These are phyloP conservation scores for Belgica antarctica DNA, from an alignment of 2,888 invertebrate species.

Conservation along the genomic window DNA sequence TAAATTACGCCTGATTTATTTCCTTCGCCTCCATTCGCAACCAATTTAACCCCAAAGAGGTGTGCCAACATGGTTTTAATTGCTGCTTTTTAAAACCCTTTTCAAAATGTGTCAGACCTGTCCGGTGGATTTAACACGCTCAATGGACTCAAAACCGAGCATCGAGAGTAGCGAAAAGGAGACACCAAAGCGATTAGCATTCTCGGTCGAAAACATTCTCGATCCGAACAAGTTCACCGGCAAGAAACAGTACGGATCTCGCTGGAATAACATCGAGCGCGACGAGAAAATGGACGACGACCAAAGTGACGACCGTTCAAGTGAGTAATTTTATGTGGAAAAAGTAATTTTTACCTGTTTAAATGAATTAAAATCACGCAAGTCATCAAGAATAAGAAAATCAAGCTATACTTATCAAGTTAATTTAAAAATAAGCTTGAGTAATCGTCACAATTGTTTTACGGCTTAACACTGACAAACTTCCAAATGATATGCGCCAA, in stretches of 20 bases:
- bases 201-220: conserved; percentile 86
- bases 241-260: conserved; percentile 53
- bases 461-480: not conserved
- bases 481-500: not conserved
- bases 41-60: not conserved
- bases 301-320: conserved; percentile 57
- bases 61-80: not conserved
- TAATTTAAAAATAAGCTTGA: too few species aligned
- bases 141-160: conserved; percentile 51
- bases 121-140: conserved; percentile 55
- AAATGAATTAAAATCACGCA: too few species aligned
- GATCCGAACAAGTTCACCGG: conserved; percentile 90
- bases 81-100: conserved; percentile 23
- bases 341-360: too few species aligned
- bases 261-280: conserved; percentile 58
- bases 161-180: conserved; percentile 51
- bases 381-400: too few species aligned
- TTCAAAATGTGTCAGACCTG: conserved; percentile 50
- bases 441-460: not conserved
- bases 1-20: conserved; percentile 24
- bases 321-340: conserved; percentile 54
- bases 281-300: conserved; percentile 54
- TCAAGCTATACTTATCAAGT: not conserved
- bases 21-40: not conserved
- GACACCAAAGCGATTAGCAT: conserved; percentile 64